Conservation (phyloP, 2,113 vertebrate genomes). For the Zapornia atra region DNA sequence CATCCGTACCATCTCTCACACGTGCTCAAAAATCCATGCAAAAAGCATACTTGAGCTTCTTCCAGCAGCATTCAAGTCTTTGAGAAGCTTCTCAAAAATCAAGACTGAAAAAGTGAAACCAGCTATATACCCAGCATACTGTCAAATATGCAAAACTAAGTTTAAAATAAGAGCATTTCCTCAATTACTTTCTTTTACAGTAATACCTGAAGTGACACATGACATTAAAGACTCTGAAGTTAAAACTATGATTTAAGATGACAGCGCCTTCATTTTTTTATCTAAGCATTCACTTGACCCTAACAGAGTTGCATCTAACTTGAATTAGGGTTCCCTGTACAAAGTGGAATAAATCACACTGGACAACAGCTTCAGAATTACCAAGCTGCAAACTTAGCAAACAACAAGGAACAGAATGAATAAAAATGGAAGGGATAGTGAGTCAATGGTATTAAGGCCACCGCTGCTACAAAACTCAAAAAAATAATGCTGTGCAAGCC, state of each 20-base stretch:
- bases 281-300: background rate
- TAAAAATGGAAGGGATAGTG: background rate
- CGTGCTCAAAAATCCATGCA: background rate
- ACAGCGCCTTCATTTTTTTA: background rate
- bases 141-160: background rate
- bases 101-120: background rate
- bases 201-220: background rate
- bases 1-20: background rate
- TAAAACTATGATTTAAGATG: background rate
- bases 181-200: background rate
- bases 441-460: background rate
- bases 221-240: background rate
- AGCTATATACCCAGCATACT: background rate
- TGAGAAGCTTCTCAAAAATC: background rate
- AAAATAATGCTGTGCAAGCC: background rate
- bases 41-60: background rate
- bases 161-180: background rate
- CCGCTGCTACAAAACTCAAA: background rate
- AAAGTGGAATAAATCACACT: background rate
- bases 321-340: background rate
- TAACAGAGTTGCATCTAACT: background rate
- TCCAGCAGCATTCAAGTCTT: background rate
- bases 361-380: background rate
- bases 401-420: background rate
- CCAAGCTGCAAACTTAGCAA: background rate